These are phyloP conservation scores for Diplodus sargus DNA, from an alignment of 2,797 vertebrate species.

Conservation along the genomic window DNA sequence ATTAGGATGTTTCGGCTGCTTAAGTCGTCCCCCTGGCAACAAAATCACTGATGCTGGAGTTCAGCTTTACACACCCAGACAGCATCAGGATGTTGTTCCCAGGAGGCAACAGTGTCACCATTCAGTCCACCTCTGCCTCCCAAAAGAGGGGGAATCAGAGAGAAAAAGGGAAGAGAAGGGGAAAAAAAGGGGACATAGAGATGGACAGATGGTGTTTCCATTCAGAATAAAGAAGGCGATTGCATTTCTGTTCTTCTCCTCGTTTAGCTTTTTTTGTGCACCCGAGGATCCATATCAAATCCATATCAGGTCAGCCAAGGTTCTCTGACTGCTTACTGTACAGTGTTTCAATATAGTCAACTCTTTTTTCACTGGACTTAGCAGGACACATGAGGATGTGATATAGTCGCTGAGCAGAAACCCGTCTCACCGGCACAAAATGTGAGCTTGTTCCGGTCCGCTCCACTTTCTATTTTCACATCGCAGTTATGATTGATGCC, in stretches of 20 bases:
- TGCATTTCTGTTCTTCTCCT: slow-evolving; percentile 23
- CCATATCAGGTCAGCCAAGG: slow-evolving; percentile 40
- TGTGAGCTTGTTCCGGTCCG: slow-evolving; percentile 42
- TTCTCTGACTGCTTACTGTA: slow-evolving; percentile 31
- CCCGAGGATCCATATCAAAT: background rate
- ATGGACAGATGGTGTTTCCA: slow-evolving; percentile 76
- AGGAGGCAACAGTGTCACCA: slow-evolving; percentile 80
- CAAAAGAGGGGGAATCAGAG: background rate
- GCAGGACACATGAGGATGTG: slow-evolving; percentile 60
- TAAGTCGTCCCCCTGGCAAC: slow-evolving; percentile 87
- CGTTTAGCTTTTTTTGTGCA: background rate
- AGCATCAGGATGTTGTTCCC: slow-evolving; percentile 94
- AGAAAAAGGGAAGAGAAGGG: background rate
- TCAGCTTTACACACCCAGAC: slow-evolving; percentile 88
- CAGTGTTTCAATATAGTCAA: slow-evolving; percentile 62
- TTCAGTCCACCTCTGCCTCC: slow-evolving; percentile 67
- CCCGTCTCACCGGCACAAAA: slow-evolving; percentile 42
- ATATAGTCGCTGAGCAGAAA: slow-evolving; percentile 45
- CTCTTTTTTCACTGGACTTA: slow-evolving; percentile 74
- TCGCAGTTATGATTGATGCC: slow-evolving; percentile 61
- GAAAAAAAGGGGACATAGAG: slow-evolving; percentile 30
- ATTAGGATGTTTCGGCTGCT: slow-evolving; percentile 59
- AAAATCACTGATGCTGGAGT: slow-evolving; percentile 98
- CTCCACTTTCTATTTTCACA: slow-evolving; percentile 71
- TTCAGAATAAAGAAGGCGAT: slow-evolving; percentile 42